A percentile compares a stretch with the other conserved stretches of the same genome.
Evolutionary conservation across 2,888 invertebrate genomes (phyloP).

Genomic region (Erebia ligea): DNA sequence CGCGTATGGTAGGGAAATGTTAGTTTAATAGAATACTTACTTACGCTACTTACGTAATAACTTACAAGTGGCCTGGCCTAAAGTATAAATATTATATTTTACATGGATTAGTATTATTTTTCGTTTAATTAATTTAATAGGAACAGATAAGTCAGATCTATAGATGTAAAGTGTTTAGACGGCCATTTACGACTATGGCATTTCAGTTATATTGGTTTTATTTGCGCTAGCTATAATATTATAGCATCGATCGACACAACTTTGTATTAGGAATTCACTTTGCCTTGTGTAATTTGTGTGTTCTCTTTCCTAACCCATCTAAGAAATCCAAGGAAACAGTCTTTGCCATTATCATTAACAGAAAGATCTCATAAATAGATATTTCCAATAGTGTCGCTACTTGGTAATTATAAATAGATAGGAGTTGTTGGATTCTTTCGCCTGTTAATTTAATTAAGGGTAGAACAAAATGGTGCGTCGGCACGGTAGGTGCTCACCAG

Average conservation of each 20-base stretch:
- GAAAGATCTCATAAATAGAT: conserved; percentile 35
- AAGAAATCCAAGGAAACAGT: conserved; percentile 7
- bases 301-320: not conserved
- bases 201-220: conserved; percentile 1
- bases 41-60: too few species aligned
- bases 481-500: not conserved
- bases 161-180: conserved; percentile 16
- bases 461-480: not conserved
- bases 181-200: conserved; percentile 4
- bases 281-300: not conserved
- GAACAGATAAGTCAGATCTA: conserved; percentile 10
- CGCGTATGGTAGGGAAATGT: too few species aligned
- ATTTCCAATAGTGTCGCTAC: conserved; percentile 30
- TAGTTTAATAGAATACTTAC: too few species aligned
- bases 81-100: conserved; percentile 11
- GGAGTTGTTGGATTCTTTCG: not conserved
- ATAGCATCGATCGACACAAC: conserved; percentile 8
- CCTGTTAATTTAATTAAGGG: not conserved
- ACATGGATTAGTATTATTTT: conserved; percentile 26
- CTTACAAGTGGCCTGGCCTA: too few species aligned
- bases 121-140: conserved; percentile 11
- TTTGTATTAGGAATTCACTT: not conserved
- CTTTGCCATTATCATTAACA: conserved; percentile 30
- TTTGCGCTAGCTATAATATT: conserved; percentile 14
- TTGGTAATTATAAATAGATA: conserved; percentile 22